Evolutionary conservation across 2,797 vertebrate genomes (phyloP), one percentile per base, ranked within the genome.

Genomic region (Aeoliscus strigatus): DNA sequence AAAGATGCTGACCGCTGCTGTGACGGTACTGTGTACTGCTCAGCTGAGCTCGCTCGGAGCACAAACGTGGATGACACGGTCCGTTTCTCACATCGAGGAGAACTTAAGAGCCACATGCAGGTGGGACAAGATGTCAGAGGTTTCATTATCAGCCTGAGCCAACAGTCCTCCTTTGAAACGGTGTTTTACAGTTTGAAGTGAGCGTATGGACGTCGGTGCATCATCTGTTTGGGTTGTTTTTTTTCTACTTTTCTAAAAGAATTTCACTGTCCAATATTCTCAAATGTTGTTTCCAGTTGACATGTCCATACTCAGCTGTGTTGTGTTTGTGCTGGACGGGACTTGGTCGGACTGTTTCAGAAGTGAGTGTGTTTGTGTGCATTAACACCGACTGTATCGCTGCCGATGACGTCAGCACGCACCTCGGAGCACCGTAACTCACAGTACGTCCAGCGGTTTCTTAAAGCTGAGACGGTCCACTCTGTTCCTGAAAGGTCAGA

Each of bases 21-120:
- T 75, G 73, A 77, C 65, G 68, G 83, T 85, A 85, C 83, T 36
- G 79, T 83, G 83, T 85, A 83, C 77, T 71, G 75, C 70, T 64
- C 79, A 75, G 80, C 56, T 46, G 33, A 39, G 24, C 44, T 63
- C 51, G 33, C 37, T 14, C 4, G 9, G 33, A 54, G 33, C 60
- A 48, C 41, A 26, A 57, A 55, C 59, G 43, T 54, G 11, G 38
- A 55, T 40, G n/a, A 29, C 37, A 11, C 64, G 50, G 48, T 42
- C 52, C 51, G 39, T 33, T 70, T 67, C 75, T 73, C 41, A 56
- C 61, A 64, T 57, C 48, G 10, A 40, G 21, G 54, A 58, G 47
- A 54, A 37, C 48, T 31, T 30, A 38, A 41, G 18, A 24, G 13
- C 49, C 21, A 4, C 18, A 27, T 4, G 39, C 44, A 2, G 28